Evolutionary conservation across 2,797 vertebrate species (phyloP).

Genomic region (Hylomyscus alleni): DNA sequence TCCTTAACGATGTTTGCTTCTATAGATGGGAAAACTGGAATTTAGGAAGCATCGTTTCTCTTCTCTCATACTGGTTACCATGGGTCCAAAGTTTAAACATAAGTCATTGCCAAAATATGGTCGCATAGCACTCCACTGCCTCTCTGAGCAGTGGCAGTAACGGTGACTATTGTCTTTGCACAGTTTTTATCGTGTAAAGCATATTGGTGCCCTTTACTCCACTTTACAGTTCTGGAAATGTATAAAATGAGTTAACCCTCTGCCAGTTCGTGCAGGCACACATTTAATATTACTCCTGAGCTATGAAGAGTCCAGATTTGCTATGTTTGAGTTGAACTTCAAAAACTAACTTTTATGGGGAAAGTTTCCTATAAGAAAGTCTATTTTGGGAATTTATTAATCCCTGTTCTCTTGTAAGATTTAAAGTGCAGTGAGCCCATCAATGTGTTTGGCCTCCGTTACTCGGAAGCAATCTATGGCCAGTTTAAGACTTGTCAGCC

Average conservation of each 20-base stretch:
- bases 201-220: background rate
- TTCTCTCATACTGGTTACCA: background rate
- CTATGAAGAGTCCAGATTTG: conserved; percentile 58
- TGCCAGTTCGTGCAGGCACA: conserved; percentile 11
- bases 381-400: conserved; percentile 74
- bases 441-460: conserved; percentile 63
- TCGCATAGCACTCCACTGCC: background rate
- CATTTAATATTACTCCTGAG: conserved; percentile 38
- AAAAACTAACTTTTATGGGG: conserved; percentile 23
- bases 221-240: conserved; percentile 1
- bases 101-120: background rate
- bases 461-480: conserved; percentile 53
- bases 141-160: background rate
- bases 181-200: background rate
- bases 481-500: conserved; percentile 25
- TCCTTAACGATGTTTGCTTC: background rate
- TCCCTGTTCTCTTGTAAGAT: conserved; percentile 61
- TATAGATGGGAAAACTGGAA: background rate
- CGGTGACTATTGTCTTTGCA: conserved; percentile 6
- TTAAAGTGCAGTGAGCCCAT: conserved; percentile 16
- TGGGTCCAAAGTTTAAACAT: background rate
- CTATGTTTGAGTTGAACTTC: conserved; percentile 50
- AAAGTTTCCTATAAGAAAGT: conserved; percentile 53
- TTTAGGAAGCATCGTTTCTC: background rate
- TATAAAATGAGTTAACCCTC: conserved; percentile 36